Conservation (phyloP, 2,888 invertebrate species). For the Caenorhabditis sp. region DNA sequence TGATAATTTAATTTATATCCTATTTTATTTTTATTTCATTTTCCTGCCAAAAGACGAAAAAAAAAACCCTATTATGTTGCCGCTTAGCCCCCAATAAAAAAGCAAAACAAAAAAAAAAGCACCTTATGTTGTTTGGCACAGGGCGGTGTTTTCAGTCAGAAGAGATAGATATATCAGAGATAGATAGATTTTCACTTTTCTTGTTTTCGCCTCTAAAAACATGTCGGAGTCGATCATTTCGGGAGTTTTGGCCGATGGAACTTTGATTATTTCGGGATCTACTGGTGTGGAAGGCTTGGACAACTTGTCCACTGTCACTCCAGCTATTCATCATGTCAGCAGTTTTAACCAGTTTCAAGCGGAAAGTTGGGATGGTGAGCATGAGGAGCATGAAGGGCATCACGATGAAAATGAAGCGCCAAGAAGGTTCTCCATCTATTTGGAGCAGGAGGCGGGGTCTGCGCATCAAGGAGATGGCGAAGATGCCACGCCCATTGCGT, state of each 20-base stretch:
- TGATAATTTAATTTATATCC: neutral
- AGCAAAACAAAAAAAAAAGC: neutral
- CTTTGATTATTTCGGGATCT: slow-evolving; percentile 32
- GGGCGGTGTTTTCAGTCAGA: neutral
- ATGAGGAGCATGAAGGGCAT: slow-evolving; percentile 41
- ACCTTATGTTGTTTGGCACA: slow-evolving; percentile 1
- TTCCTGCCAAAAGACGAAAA: neutral
- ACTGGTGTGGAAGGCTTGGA: slow-evolving; percentile 5
- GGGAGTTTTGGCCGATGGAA: slow-evolving; percentile 33
- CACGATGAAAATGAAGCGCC: slow-evolving; percentile 25
- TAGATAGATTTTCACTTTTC: no score
- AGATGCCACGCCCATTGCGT: slow-evolving; percentile 56
- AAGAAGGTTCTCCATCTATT: slow-evolving; percentile 27
- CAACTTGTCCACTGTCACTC: slow-evolving; percentile 12
- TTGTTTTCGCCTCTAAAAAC: neutral
- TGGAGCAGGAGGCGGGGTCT: slow-evolving; percentile 16
- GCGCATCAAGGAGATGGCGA: slow-evolving; percentile 14
- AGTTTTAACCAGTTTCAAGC: slow-evolving; percentile 49
- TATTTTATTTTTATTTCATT: neutral
- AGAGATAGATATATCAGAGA: neutral
- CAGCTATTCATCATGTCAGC: slow-evolving; percentile 48
- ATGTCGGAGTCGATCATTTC: neutral
- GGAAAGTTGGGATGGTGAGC: slow-evolving; percentile 58
- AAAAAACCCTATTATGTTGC: neutral
- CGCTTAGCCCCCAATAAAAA: neutral